A percentile compares a stretch with the other conserved stretches of the same genome.
phyloP scores from a whole-genome alignment of 2,797 vertebrate genomes.

The Smutsia gigantea region DNA sequence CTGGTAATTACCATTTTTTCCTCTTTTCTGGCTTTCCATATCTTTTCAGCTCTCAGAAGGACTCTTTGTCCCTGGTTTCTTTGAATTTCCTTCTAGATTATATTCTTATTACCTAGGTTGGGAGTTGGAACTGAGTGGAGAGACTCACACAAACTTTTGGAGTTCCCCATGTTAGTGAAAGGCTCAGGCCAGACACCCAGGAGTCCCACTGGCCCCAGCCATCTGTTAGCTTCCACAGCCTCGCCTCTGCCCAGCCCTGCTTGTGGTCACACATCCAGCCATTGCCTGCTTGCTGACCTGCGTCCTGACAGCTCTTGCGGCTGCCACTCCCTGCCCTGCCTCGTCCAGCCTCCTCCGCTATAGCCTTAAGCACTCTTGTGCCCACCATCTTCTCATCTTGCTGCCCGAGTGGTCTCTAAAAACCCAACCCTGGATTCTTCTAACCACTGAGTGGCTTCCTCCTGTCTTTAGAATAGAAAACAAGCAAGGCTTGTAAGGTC shows the following conservation, averaged over 20 bases:
- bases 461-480: background rate
- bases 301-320: background rate
- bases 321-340: accelerated
- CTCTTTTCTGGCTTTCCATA: background rate
- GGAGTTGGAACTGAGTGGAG: background rate
- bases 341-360: background rate
- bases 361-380: background rate
- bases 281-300: too few species aligned
- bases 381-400: background rate
- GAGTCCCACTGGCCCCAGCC: accelerated
- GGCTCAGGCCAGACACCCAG: background rate
- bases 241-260: accelerated
- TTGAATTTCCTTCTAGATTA: background rate
- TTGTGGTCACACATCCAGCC: accelerated
- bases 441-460: background rate
- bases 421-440: background rate
- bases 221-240: too few species aligned
- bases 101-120: background rate
- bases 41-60: background rate
- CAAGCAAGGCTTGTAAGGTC: accelerated
- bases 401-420: background rate
- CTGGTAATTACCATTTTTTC: background rate
- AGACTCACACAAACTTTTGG: background rate
- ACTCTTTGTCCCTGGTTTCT: background rate
- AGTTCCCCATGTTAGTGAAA: background rate